A percentile compares a stretch with the other conserved stretches of the same genome.
phyloP scores from a whole-genome alignment of 2,113 vertebrate genomes.

The Clarias batrachus region DNA sequence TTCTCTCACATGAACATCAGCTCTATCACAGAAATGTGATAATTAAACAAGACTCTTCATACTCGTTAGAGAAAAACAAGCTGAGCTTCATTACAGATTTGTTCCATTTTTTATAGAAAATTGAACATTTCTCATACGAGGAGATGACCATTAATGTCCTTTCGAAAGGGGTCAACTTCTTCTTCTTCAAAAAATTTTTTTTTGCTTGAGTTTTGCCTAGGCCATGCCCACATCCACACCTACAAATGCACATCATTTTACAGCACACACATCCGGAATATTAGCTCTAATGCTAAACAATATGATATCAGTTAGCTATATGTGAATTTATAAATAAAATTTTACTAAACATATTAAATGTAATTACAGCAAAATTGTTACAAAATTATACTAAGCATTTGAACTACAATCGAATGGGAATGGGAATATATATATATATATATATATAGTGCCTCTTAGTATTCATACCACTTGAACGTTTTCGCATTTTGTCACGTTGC shows the following conservation, averaged over 20 bases:
- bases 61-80: neutral
- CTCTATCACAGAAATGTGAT: neutral
- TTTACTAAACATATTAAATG: neutral
- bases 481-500: no score
- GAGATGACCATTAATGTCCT: neutral
- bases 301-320: neutral
- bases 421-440: neutral
- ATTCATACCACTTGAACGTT: no score
- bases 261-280: neutral
- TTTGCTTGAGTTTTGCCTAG: neutral
- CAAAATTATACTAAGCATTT: neutral
- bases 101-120: neutral
- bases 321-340: neutral
- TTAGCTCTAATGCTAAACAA: neutral
- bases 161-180: neutral
- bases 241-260: neutral
- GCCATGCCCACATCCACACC: neutral
- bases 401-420: neutral
- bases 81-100: neutral
- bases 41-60: neutral
- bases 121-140: neutral
- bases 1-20: neutral
- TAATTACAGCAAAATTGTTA: neutral
- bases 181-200: no score
- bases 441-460: no score